Evolutionary conservation across 1,140 invertebrate genomes (phyloP).

Genomic region (Stegodyphus mimosarum): DNA sequence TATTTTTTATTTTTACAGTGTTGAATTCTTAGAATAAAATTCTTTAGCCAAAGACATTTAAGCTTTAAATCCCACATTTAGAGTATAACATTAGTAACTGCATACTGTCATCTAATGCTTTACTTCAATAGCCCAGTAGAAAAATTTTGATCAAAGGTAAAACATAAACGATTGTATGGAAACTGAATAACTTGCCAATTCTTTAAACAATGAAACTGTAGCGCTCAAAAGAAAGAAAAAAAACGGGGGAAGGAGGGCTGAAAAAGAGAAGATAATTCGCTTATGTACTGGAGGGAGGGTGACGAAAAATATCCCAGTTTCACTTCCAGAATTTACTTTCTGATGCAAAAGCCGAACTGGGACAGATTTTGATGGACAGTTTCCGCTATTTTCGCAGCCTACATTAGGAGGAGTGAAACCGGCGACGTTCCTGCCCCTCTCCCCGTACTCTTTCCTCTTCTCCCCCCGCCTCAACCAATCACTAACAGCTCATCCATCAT

Average conservation of each 20-base stretch:
- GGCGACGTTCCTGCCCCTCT: slow-evolving; percentile 1
- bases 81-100: no score
- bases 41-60: no score
- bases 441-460: no score
- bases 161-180: no score
- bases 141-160: no score
- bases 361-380: slow-evolving; percentile 13
- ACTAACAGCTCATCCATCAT: slow-evolving; percentile 43
- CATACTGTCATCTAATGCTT: no score
- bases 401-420: slow-evolving; percentile 10
- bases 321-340: not conserved
- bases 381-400: slow-evolving; percentile 3
- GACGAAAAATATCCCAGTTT: not conserved
- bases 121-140: no score
- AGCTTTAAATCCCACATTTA: no score
- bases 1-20: no score
- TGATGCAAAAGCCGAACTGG: slow-evolving; percentile 9
- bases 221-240: not conserved
- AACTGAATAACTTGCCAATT: no score
- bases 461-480: slow-evolving; percentile 31
- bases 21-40: no score
- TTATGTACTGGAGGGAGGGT: not conserved
- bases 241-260: not conserved
- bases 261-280: not conserved
- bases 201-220: not conserved